Evolutionary conservation across 2,113 vertebrate species (phyloP), one percentile per base, ranked within the genome.

Genomic region (Gopherus flavomarginatus): DNA sequence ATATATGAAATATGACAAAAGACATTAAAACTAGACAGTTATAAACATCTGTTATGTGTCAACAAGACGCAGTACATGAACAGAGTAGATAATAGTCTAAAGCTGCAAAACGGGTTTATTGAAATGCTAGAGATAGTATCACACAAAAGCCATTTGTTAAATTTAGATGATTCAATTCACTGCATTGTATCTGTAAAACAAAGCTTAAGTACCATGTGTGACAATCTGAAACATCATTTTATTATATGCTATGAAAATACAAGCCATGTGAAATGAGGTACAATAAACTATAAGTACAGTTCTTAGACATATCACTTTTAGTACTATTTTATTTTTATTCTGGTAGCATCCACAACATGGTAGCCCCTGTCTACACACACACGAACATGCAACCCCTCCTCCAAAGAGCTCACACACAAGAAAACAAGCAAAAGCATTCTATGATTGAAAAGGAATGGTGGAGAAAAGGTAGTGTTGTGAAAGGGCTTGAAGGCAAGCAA

Each of bases 31-130:
- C n/a, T 59, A 54, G 95, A 24, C 7, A 78, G 1, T 78, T 35
- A 47, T 19, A 86, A 35, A 80, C 5, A 0, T 1, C 8, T 87
- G 3, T 1, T 50, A 75, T 50, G 3, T 1, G 4, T 19, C 13
- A 87, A 17, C 7, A 79, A 65, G 38, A 38, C 2, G 47, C 19
- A 81, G 35, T 2, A 62, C 24, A 44, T 0, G 0, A 93, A 90
- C 53, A 24, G 59, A 56, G 5, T 3, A 77, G 8, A 65, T 6
- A 8, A 26, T 9, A 35, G 8, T 50, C 29, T 44, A 81, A 72
- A 85, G 42, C 52, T 86, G 2, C 47, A 57, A 29, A n/a, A 2
- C 8, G 4, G 24, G 35, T 86, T 88, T 89, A 56, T 16, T 59
- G 47, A 81, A 72, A 49, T 8, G 42, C 42, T 1, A n/a, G 5